Evolutionary conservation across 2,797 vertebrate species (phyloP).

Genomic region (Melanogrammus aeglefinus): DNA sequence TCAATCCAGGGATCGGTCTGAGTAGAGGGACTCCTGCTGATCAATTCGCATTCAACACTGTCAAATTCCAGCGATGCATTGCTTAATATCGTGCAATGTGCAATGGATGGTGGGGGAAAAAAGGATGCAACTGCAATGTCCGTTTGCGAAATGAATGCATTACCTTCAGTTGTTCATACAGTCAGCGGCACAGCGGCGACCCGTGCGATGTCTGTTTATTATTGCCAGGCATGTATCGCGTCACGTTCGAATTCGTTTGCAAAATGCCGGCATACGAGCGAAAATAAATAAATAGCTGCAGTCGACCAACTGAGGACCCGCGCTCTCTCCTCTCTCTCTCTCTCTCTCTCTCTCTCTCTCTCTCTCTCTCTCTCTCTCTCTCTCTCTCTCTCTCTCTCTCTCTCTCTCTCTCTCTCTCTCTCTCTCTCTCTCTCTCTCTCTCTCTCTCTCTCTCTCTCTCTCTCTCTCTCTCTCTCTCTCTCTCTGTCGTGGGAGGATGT

Average conservation of each 20-base stretch:
- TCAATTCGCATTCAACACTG: constrained; percentile 43
- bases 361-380: constrained; percentile 6
- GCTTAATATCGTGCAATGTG: constrained; percentile 55
- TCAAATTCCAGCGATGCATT: constrained; percentile 46
- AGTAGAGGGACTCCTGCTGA: constrained; percentile 15
- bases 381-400: constrained; percentile 7
- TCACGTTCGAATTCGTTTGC: constrained; percentile 25
- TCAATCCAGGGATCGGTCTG: neutral
- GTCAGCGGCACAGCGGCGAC: constrained; percentile 50
- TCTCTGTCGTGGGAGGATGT: constrained; percentile 8
- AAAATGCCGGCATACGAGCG: constrained; percentile 40
- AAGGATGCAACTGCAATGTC: constrained; percentile 10
- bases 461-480: constrained; percentile 10
- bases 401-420: constrained; percentile 6
- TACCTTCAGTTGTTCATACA: constrained; percentile 44
- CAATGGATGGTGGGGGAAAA: constrained; percentile 24
- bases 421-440: constrained; percentile 10
- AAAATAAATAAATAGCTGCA: constrained; percentile 43
- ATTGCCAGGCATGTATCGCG: constrained; percentile 38
- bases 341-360: constrained; percentile 9
- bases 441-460: constrained; percentile 12
- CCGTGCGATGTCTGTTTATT: constrained; percentile 17
- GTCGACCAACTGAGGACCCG: constrained; percentile 20
- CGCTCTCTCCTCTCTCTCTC: constrained; percentile 12
- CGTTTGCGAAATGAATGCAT: constrained; percentile 29